Evolutionary conservation across 2,888 invertebrate species (phyloP).

Genomic region (Drosophila melanosoma): DNA sequence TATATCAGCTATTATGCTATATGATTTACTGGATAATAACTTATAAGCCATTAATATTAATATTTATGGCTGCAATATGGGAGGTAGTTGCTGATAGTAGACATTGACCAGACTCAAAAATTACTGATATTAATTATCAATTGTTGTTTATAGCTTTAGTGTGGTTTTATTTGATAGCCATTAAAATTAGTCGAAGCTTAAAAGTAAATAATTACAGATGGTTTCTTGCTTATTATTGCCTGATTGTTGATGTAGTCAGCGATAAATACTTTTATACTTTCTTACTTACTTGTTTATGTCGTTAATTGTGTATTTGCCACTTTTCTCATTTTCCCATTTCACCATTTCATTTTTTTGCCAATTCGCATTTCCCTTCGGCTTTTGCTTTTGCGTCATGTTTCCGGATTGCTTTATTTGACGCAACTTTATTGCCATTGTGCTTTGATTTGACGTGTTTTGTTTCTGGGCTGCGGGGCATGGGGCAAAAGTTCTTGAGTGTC

Average conservation of each 20-base stretch:
- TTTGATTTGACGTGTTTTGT: constrained; percentile 48
- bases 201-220: background rate
- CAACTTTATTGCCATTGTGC: constrained; percentile 46
- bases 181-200: background rate
- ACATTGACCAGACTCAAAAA: background rate
- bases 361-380: constrained; percentile 13
- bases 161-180: background rate
- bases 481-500: constrained; percentile 47
- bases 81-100: background rate
- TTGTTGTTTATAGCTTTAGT: background rate
- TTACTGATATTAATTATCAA: background rate
- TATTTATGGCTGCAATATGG: background rate
- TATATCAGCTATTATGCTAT: constrained; percentile 19
- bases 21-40: constrained; percentile 18
- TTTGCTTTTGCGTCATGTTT: constrained; percentile 35
- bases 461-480: background rate
- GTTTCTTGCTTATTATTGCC: background rate
- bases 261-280: constrained; percentile 37
- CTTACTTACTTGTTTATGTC: constrained; percentile 15
- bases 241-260: constrained; percentile 50
- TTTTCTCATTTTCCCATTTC: constrained; percentile 3
- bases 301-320: constrained; percentile 9
- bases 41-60: constrained; percentile 2
- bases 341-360: background rate
- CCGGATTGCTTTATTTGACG: constrained; percentile 21